Evolutionary conservation across 2,113 vertebrate species (phyloP).

Genomic region (Lates calcarifer): DNA sequence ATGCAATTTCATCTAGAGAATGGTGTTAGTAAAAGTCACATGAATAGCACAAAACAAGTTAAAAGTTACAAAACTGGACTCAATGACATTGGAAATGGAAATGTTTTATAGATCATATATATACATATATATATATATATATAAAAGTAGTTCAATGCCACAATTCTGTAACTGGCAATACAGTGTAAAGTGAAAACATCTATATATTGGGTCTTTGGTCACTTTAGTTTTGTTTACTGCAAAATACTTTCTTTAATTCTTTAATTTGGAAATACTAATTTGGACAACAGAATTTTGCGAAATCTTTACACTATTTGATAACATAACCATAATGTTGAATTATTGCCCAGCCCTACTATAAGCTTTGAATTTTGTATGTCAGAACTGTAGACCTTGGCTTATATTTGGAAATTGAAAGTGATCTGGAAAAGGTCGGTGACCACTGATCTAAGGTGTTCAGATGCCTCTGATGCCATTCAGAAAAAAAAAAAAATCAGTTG

Average conservation of each 20-base stretch:
- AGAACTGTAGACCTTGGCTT: too few relatives aligned
- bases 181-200: too few relatives aligned
- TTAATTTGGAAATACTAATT: not conserved
- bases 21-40: not conserved
- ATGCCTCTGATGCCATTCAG: not conserved
- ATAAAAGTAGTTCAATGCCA: too few relatives aligned
- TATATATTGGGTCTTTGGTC: too few relatives aligned
- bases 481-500: conserved; percentile 38
- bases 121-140: too few relatives aligned
- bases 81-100: not conserved
- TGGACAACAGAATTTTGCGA: not conserved
- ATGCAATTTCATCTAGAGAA: conserved; percentile 5
- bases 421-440: not conserved
- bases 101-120: not conserved
- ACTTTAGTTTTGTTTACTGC: too few relatives aligned
- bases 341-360: not conserved
- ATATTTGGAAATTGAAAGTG: too few relatives aligned
- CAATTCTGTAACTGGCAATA: too few relatives aligned
- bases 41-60: not conserved
- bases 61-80: not conserved
- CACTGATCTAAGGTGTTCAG: not conserved
- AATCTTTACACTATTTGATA: not conserved
- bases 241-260: too few relatives aligned
- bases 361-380: not conserved
- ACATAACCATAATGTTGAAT: too few relatives aligned